Evolutionary conservation across 2,113 vertebrate genomes (phyloP), one percentile per base, ranked within the genome.

Genomic region (Python bivittatus): DNA sequence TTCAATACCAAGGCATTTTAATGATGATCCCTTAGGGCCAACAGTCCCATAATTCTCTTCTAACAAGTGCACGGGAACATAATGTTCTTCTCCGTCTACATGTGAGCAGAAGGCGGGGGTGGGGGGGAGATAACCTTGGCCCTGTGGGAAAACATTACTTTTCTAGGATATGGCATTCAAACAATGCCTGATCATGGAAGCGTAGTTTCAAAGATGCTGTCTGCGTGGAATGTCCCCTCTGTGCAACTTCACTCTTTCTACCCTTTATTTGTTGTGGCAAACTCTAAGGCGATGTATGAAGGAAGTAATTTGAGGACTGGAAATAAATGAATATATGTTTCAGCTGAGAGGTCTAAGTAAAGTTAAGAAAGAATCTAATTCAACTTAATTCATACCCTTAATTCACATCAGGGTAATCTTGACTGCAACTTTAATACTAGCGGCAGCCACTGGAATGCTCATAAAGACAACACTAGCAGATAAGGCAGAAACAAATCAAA

Each of bases 41-140:
- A 95, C 94, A 92, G 95, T 93, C 94, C 95, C 64, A 12, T 93
- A 0, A 79, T 96, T 86, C 94, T 97, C 92, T 95, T 91, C 96
- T 96, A 97, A 94, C 92, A 33, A 42, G 92, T 93, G 92, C 96
- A 93, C 91, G 96, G 95, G 96, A 97, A 97, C 97, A 95, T 91
- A 88, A 90, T 97, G 97, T 97, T 96, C 97, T 58, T 89, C 89
- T 88, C 89, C 95, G 38, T 94, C 20, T 84, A 72, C 90, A 95
- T 95, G 90, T 95, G 95, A 91, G 93, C 93, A 88, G 84, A 91
- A 89, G 91, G 68, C 17, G 33, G 68, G 68, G 68, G 68, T 20
- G 6, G 17, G 33, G 68, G 68, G 89, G 95, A 93, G 90, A 94
- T 61, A 95, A 95, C 93, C 92, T 96, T 93, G 91, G 94, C 85